Conservation (phyloP, 2,888 invertebrate genomes). For the Cheilosia grossa region DNA sequence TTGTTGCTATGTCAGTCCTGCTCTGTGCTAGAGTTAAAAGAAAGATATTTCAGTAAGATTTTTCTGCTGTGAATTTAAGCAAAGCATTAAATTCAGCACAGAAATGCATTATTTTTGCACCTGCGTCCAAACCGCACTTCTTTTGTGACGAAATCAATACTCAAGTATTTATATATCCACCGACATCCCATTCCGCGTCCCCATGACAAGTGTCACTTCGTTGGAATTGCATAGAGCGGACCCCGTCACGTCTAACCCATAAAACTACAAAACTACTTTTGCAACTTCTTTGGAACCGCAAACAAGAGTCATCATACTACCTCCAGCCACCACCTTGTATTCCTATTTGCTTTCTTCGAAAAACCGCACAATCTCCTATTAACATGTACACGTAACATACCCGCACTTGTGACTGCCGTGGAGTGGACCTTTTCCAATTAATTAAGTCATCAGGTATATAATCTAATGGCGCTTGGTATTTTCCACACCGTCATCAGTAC, state of each 20-base stretch:
- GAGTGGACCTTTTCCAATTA: constrained; percentile 57
- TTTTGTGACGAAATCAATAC: no score
- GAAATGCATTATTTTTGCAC: no score
- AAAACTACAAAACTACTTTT: constrained; percentile 41
- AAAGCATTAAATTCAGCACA: no score
- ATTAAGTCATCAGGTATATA: constrained; percentile 66
- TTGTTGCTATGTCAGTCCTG: no score
- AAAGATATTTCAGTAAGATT: no score
- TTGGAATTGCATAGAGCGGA: constrained; percentile 29
- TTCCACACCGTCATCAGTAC: neutral
- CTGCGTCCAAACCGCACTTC: no score
- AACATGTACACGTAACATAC: constrained; percentile 29
- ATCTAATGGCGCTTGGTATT: constrained; percentile 57
- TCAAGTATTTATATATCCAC: no score
- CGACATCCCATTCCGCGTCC: no score
- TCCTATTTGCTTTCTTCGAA: constrained; percentile 28
- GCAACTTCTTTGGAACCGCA: constrained; percentile 44
- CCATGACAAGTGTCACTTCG: constrained; percentile 34
- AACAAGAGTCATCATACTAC: constrained; percentile 35
- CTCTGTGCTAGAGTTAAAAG: no score
- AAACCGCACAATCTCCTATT: constrained; percentile 58
- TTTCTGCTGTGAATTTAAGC: no score
- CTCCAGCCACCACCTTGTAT: constrained; percentile 19
- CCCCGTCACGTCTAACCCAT: constrained; percentile 36
- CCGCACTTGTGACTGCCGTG: constrained; percentile 16